Conservation (phyloP, 2,113 vertebrate genomes). For the Monopterus albus region DNA sequence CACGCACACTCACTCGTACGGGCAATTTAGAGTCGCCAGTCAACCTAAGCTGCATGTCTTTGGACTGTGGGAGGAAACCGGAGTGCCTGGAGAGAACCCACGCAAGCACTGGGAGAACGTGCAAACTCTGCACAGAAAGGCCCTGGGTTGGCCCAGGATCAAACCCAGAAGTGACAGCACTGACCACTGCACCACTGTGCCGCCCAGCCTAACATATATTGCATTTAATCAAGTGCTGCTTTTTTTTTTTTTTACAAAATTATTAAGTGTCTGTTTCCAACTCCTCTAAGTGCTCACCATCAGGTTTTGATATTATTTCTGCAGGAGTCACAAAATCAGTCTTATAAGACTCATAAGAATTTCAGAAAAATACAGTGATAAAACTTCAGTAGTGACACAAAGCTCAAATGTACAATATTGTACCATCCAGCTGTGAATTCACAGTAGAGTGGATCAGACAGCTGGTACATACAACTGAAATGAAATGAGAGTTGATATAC, state of each 20-base stretch:
- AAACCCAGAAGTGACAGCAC: too few relatives aligned
- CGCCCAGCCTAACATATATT: background rate
- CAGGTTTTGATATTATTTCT: constrained; percentile 21
- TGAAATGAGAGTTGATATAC: constrained; percentile 13
- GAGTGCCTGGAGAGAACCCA: too few relatives aligned
- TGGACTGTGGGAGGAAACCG: too few relatives aligned
- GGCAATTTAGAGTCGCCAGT: too few relatives aligned
- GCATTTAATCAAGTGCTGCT: background rate
- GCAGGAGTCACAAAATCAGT: constrained; percentile 16
- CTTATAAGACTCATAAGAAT: constrained; percentile 11
- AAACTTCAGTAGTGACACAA: constrained; percentile 56
- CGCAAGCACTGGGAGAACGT: too few relatives aligned
- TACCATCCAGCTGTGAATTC: background rate
- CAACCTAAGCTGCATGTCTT: too few relatives aligned
- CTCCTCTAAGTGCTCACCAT: constrained; percentile 47
- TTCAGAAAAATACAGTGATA: constrained; percentile 40
- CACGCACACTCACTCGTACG: too few relatives aligned
- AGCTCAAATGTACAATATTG: constrained; percentile 37
- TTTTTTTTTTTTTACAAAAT: background rate
- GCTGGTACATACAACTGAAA: background rate
- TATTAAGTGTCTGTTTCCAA: constrained; percentile 59
- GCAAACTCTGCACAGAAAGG: too few relatives aligned
- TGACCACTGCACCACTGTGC: too few relatives aligned
- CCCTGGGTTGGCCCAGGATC: too few relatives aligned
- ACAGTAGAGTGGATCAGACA: background rate